Evolutionary conservation across 2,113 vertebrate species (phyloP).

Genomic region (Sylvia atricapilla): DNA sequence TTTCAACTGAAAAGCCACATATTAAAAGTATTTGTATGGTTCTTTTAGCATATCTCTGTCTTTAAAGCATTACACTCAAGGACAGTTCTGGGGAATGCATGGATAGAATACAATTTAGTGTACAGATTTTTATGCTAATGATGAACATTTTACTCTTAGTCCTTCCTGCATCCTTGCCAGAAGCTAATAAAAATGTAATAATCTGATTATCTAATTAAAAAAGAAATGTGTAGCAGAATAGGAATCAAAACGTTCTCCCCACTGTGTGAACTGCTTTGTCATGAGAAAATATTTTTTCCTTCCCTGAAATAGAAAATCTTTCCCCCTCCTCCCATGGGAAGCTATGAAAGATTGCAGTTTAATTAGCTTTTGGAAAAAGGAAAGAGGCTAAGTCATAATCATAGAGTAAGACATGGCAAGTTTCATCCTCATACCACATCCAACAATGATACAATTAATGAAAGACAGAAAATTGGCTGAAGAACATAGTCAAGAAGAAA

Average conservation of each 20-base stretch:
- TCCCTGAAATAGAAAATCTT: neutral
- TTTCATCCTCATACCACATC: neutral
- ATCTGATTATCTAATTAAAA: neutral
- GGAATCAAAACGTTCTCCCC: neutral
- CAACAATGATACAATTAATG: neutral
- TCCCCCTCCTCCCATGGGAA: neutral
- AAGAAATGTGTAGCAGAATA: neutral
- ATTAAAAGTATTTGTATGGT: neutral
- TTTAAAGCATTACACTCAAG: neutral
- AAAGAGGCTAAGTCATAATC: neutral
- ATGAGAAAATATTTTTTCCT: neutral
- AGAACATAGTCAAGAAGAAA: neutral
- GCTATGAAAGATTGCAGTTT: neutral
- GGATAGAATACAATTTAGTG: neutral
- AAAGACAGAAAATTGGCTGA: conserved; percentile 10
- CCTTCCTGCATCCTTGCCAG: neutral
- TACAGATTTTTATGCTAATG: neutral
- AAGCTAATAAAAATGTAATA: neutral
- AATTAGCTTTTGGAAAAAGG: neutral
- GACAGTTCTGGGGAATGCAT: neutral
- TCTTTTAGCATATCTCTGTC: neutral
- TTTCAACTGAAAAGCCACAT: neutral
- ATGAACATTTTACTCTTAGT: neutral
- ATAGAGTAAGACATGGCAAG: neutral
- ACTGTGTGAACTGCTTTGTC: neutral